Evolutionary conservation across 2,113 vertebrate species (phyloP).

Genomic region (Chrysemys picta): DNA sequence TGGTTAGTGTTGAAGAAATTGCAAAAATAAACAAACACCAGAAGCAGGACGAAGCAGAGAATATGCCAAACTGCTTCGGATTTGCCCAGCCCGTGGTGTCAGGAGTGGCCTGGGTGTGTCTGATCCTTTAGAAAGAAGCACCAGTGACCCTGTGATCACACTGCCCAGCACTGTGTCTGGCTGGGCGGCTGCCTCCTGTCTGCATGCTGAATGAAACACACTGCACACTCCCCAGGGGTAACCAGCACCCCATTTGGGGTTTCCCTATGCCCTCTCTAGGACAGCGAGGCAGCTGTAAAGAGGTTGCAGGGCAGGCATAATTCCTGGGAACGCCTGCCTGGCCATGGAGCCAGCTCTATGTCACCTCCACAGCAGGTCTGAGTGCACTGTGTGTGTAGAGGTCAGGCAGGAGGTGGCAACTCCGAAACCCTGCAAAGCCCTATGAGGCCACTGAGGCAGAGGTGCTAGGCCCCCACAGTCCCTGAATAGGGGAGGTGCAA

Average conservation of each 20-base stretch:
- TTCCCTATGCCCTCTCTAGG: neutral
- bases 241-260: neutral
- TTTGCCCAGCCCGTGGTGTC: neutral
- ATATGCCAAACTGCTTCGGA: neutral
- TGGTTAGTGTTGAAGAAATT: neutral
- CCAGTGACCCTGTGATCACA: neutral
- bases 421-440: neutral
- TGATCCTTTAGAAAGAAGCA: neutral
- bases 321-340: neutral
- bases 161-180: neutral
- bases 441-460: neutral
- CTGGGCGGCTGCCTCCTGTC: neutral
- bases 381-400: neutral
- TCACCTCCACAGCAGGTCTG: neutral
- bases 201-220: neutral
- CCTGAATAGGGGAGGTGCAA: neutral
- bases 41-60: neutral
- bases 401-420: neutral
- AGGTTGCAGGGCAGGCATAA: neutral
- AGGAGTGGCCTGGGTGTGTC: neutral
- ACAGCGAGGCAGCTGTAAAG: neutral
- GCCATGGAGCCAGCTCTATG: too few species aligned
- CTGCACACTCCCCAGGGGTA: neutral
- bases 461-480: neutral
- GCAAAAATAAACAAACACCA: accelerated